Evolutionary conservation across 2,797 vertebrate genomes (phyloP).

Genomic region (Glossophaga mutica): DNA sequence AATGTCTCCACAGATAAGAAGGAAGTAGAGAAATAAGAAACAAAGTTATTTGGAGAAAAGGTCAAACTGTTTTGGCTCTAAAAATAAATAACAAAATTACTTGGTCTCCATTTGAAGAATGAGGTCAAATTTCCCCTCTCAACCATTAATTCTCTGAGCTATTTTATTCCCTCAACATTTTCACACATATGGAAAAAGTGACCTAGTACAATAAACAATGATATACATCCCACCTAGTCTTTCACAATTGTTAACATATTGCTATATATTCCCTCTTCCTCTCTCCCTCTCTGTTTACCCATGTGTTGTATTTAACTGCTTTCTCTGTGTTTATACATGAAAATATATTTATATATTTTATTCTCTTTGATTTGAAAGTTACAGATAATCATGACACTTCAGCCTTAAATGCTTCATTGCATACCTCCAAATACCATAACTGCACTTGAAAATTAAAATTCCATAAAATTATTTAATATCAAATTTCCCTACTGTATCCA

Average conservation of each 20-base stretch:
- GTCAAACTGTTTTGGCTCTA: neutral
- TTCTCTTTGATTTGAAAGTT: neutral
- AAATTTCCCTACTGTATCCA: neutral
- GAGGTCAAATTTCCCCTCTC: neutral
- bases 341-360: neutral
- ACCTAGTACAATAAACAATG: neutral
- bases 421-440: neutral
- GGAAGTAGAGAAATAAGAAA: neutral
- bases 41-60: neutral
- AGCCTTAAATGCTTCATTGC: neutral
- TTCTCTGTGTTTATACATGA: neutral
- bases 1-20: neutral
- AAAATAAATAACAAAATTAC: slow-evolving; percentile 33
- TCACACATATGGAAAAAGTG: neutral
- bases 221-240: neutral
- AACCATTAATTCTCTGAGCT: neutral
- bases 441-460: neutral
- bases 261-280: neutral
- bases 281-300: neutral
- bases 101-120: neutral
- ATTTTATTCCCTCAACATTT: neutral
- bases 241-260: neutral
- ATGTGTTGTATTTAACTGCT: neutral
- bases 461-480: neutral
- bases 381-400: neutral